Base-by-base conservation (phyloP, 1,140 invertebrate species). In the Neomicropteryx cornuta region DNA sequence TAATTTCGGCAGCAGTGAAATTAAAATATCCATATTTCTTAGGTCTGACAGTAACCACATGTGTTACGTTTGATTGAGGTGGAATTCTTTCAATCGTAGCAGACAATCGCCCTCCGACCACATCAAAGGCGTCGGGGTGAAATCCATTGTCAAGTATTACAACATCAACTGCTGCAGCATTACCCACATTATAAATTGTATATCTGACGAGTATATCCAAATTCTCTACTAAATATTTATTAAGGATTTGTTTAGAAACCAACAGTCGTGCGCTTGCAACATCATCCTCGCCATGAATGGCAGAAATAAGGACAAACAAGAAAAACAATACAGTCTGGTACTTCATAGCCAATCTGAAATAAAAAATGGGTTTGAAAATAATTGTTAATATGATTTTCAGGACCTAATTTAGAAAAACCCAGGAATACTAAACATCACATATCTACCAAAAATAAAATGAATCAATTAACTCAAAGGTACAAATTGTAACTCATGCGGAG, bases 221-320 rank as follows among this genome's bases (percentile, higher is more conserved):
- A 55, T 87, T 84, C 73, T 99, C 94, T n/a, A 99, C 94, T 35
- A 98, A 69, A 60, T 97, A 98, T 69, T 88, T 93, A 54, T 97
- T 98, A n/a, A 97, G 71, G 51, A 98, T 81, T 66, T 88, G 83
- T 66, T 91, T 91, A 3, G 83, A 85, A 11, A 89, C 76, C 33
- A 91, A 62, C 29, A 91, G 61, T 46, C 77, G 73, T 13, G 87
- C 84, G 34, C 72, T 68, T 33, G 73, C 56, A 20, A 71, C 72
- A 45, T 79, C 77, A 48, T 86, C 83, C 36, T 83, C 79, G 23
- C 72, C 67, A 24, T 60, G 52, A 33, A 56, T 55, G 28, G 59
- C 58, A 11, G 56, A 55, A 6, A 60, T 52, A 19, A 71, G 42
- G 17, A 71, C 47, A 24, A 64, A 51, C 16, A 66, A 41, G 18